Percentiles rank a stretch among this genome's conserved stretches.
These are phyloP conservation scores for Craterocephalus amniculus DNA, from an alignment of 2,797 vertebrate species.

Conservation along the genomic window DNA sequence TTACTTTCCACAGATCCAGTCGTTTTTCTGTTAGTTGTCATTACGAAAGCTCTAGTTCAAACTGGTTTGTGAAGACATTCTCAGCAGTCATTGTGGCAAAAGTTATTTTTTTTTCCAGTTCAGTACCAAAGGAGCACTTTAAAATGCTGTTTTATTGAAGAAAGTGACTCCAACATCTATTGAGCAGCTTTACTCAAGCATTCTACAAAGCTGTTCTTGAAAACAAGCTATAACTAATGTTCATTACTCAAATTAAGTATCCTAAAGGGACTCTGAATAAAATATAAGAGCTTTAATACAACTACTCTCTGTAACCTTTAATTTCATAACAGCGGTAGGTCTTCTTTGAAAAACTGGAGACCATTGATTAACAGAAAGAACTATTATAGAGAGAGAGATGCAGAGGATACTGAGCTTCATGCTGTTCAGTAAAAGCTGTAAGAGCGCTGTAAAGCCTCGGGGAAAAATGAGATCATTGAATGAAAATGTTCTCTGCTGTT, in stretches of 20 bases:
- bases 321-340: conserved; percentile 45
- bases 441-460: conserved; percentile 40
- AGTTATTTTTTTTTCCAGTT: conserved; percentile 46
- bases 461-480: conserved; percentile 47
- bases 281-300: conserved; percentile 43
- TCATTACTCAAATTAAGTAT: conserved; percentile 39
- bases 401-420: conserved; percentile 32
- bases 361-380: conserved; percentile 47
- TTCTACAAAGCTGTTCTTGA: conserved; percentile 38
- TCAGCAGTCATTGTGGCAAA: conserved; percentile 52
- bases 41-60: conserved; percentile 66
- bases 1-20: conserved; percentile 64
- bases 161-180: conserved; percentile 40
- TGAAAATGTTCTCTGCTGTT: conserved; percentile 55
- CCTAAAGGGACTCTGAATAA: conserved; percentile 47
- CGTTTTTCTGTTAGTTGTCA: conserved; percentile 63
- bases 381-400: conserved; percentile 33
- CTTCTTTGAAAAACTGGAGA: conserved; percentile 34
- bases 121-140: conserved; percentile 37
- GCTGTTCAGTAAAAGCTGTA: conserved; percentile 45
- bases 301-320: conserved; percentile 46
- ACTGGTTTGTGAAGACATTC: conserved; percentile 43
- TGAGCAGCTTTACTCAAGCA: conserved; percentile 43
- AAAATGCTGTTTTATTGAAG: conserved; percentile 33
- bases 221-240: conserved; percentile 37